Conservation (phyloP, 2,797 vertebrate genomes). For the Gambusia yucatana region DNA sequence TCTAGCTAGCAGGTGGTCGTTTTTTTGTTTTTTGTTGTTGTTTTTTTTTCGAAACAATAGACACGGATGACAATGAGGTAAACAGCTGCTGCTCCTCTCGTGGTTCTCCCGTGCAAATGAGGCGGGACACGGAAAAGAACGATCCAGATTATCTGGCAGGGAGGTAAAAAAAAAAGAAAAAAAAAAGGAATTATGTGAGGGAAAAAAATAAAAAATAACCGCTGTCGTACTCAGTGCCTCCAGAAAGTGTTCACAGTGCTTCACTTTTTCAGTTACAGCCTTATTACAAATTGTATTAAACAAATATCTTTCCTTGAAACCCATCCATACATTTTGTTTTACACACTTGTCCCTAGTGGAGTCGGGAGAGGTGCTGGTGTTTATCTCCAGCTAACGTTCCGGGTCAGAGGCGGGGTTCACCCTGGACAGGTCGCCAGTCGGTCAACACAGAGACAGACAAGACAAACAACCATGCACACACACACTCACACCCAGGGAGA, state of each 20-base stretch:
- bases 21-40: neutral
- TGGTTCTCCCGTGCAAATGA: constrained; percentile 45
- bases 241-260: neutral
- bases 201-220: neutral
- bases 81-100: constrained; percentile 56
- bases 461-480: no score
- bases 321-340: no score
- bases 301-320: no score
- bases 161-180: neutral
- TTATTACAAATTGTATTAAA: no score
- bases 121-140: constrained; percentile 4
- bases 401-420: no score
- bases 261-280: neutral
- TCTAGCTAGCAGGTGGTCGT: constrained; percentile 66
- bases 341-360: no score
- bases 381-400: no score
- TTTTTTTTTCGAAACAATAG: constrained; percentile 62
- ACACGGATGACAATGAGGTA: constrained; percentile 64
- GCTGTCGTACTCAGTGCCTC: neutral
- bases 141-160: constrained; percentile 28
- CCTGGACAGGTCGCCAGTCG: no score
- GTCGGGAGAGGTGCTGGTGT: no score
- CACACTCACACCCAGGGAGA: no score
- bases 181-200: no score
- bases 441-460: no score